Evolutionary conservation across 2,113 vertebrate species (phyloP).

Genomic region (Corythornis cristatus): DNA sequence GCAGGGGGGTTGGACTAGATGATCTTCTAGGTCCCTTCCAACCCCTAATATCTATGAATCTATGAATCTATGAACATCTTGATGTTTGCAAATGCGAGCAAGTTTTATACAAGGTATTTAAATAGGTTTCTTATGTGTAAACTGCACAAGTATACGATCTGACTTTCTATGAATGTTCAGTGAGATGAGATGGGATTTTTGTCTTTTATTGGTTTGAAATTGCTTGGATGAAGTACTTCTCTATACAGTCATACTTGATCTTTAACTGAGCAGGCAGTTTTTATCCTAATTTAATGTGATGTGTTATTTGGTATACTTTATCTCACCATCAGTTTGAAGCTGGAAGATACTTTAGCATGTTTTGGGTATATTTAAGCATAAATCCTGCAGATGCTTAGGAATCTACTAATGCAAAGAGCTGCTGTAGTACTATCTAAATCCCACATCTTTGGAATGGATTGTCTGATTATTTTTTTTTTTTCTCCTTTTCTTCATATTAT

Average conservation of each 20-base stretch:
- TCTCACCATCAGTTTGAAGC: neutral
- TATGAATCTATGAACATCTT: neutral
- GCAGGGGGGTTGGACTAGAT: no score
- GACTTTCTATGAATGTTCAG: neutral
- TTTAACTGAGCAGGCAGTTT: neutral
- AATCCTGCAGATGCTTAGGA: neutral
- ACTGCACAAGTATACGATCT: neutral
- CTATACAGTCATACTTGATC: neutral
- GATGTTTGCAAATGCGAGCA: neutral
- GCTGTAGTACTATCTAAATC: neutral
- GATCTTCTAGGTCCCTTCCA: no score
- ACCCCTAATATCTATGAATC: no score
- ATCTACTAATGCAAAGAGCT: neutral
- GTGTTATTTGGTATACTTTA: neutral
- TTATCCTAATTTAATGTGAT: neutral
- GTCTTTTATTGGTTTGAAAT: neutral
- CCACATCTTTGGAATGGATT: neutral
- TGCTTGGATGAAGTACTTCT: neutral
- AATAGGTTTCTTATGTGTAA: neutral
- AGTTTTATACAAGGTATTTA: neutral
- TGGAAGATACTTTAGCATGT: neutral
- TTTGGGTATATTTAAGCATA: neutral
- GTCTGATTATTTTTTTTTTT: fast-evolving
- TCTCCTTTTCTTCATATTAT: neutral
- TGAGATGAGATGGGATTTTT: neutral